phyloP scores from a whole-genome alignment of 1,140 invertebrate species.

The Halesus radiatus region DNA sequence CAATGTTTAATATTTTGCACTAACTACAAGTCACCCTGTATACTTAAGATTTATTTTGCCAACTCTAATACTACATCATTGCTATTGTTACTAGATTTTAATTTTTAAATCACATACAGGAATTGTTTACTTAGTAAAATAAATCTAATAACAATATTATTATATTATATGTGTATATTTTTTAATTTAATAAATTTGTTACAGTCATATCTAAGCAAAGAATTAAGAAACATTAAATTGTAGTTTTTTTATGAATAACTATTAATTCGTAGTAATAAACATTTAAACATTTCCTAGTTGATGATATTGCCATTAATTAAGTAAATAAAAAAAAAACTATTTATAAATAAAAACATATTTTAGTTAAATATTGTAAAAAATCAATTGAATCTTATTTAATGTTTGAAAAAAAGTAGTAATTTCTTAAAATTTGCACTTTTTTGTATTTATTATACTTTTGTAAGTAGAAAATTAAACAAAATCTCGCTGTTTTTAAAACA shows the following conservation, averaged over 20 bases:
- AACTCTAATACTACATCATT: too few species aligned
- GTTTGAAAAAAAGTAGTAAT: too few species aligned
- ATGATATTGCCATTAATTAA: not conserved
- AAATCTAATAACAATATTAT: not conserved
- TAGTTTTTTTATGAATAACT: not conserved
- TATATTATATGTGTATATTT: not conserved
- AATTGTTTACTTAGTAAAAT: not conserved
- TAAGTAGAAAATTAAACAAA: not conserved
- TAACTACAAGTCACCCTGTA: too few species aligned
- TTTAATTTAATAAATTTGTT: not conserved
- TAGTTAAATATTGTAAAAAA: not conserved
- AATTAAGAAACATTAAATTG: not conserved
- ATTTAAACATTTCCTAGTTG: not conserved
- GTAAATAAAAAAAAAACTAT: not conserved
- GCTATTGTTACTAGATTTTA: too few species aligned
- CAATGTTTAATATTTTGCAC: too few species aligned
- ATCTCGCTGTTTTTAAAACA: too few species aligned
- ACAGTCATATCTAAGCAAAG: not conserved
- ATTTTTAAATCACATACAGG: too few species aligned
- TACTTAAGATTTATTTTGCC: too few species aligned
- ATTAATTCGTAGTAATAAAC: not conserved
- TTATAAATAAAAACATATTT: not conserved
- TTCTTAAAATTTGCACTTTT: not conserved
- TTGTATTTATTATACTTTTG: not conserved
- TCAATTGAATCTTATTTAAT: not conserved